These are phyloP conservation scores for Meghimatium bilineatum DNA, from an alignment of 2,888 invertebrate genomes.

Conservation along the genomic window DNA sequence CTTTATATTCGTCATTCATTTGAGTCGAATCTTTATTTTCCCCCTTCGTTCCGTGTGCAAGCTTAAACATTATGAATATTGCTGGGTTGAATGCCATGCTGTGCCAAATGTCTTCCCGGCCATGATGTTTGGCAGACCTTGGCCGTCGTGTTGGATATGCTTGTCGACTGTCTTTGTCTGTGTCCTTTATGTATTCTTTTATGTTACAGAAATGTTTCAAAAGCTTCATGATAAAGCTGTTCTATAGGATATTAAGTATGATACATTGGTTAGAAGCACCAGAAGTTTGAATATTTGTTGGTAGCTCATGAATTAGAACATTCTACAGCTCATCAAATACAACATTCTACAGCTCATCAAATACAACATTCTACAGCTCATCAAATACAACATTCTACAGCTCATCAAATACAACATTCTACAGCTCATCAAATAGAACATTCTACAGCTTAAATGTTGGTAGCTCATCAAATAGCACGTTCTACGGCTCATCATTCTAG, in stretches of 20 bases:
- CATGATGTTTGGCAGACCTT: not conserved
- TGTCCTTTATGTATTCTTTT: not conserved
- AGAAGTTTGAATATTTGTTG: not conserved
- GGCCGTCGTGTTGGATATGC: not conserved
- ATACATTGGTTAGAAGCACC: not conserved
- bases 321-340: not conserved
- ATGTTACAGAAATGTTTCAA: not conserved
- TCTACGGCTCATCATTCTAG: too few species aligned
- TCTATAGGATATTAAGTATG: not conserved
- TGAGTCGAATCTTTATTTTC: not conserved
- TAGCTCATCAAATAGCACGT: too few species aligned
- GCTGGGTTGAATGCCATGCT: not conserved
- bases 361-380: too few species aligned
- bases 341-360: too few species aligned
- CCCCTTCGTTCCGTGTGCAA: not conserved
- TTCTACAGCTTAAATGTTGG: too few species aligned
- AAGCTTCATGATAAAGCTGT: not conserved
- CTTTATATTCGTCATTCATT: not conserved
- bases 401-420: too few species aligned
- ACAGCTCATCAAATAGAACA: too few species aligned
- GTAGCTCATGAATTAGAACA: not conserved
- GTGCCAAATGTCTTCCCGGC: not conserved
- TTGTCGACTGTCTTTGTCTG: constrained; percentile 11
- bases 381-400: too few species aligned
- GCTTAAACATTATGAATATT: not conserved